phyloP scores from a whole-genome alignment of 2,797 vertebrate species.

The Choloepus didactylus region DNA sequence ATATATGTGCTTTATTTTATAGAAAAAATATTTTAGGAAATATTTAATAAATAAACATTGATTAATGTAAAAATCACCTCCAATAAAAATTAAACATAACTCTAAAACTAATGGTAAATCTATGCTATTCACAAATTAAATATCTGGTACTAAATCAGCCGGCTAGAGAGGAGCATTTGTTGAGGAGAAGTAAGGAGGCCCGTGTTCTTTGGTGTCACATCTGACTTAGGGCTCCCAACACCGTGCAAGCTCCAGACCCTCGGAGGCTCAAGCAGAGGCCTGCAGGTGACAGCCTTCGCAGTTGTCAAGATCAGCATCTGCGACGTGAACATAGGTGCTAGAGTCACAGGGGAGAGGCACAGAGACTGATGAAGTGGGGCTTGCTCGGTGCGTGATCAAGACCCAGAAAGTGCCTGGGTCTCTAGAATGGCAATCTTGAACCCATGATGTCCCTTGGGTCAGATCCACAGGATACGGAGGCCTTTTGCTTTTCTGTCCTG shows the following conservation, averaged over 20 bases:
- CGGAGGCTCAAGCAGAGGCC: too few relatives aligned
- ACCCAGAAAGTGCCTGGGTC: background rate
- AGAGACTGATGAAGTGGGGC: background rate
- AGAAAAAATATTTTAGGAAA: background rate
- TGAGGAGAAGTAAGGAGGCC: too few relatives aligned
- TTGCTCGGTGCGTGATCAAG: rapidly evolving
- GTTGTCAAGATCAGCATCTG: background rate
- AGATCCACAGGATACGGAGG: background rate
- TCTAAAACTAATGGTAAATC: background rate
- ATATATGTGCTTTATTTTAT: background rate
- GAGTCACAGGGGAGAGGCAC: background rate
- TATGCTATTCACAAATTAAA: background rate
- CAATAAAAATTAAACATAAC: background rate
- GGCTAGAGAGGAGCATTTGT: too few relatives aligned
- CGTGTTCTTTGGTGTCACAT: too few relatives aligned
- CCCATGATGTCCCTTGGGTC: rapidly evolving
- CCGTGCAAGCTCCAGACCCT: too few relatives aligned
- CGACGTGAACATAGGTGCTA: background rate
- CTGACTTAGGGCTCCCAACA: too few relatives aligned
- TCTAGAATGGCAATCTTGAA: background rate
- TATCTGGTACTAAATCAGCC: too few relatives aligned
- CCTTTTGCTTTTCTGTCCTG: background rate
- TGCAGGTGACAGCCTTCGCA: background rate
- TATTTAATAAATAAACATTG: too few relatives aligned
- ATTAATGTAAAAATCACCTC: background rate